Base-by-base conservation (phyloP, 2,113 vertebrate genomes). In the Cervus canadensis region DNA sequence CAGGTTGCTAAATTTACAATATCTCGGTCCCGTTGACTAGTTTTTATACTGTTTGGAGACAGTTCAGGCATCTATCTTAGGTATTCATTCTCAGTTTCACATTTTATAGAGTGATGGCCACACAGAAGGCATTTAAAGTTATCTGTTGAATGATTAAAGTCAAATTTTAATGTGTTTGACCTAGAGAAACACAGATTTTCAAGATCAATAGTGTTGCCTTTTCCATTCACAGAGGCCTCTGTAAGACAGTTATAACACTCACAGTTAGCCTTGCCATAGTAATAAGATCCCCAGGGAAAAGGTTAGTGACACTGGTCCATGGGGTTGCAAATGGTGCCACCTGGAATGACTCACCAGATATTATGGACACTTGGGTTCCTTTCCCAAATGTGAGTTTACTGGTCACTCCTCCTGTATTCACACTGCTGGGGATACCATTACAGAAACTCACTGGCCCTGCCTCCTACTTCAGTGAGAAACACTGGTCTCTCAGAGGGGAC, bases 281-380 rank as follows among this genome's bases (percentile, higher is more conserved):
- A 52, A 95, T 45, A 84, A 78, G 59, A 79, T n/a, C 86, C n/a
- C 64, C 30, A 5, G 45, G 67, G 81, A 86, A 92, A 85, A 78
- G 54, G 74, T 83, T 85, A 59, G 40, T 16, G 62, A 56, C 45
- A 76, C 3, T 82, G 90, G 26, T n/a, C 48, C n/a, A 25, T 5
- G 45, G 33, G 25, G 30, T 67, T 87, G 94, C n/a, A 93, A 81
- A 92, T 45, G 62, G 33, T 83, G 60, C 67, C 48, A 30, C 30
- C 16, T 25, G 52, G 64, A 88, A 94, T 78, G 64, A 98, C 98
- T 98, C 64, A 98, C 98, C 94, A 74, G 96, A 5, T 67, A 64
- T 84, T 86, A 98, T 13, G 15, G 93, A 83, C 76, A 98, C 45
- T 78, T 71, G 89, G 3, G 96, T 96, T 85, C 95, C 98, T 89